A percentile compares a stretch with the other conserved stretches of the same genome.
These are phyloP conservation scores for Macrophya annulata DNA, from an alignment of 2,888 invertebrate species.

Conservation along the genomic window DNA sequence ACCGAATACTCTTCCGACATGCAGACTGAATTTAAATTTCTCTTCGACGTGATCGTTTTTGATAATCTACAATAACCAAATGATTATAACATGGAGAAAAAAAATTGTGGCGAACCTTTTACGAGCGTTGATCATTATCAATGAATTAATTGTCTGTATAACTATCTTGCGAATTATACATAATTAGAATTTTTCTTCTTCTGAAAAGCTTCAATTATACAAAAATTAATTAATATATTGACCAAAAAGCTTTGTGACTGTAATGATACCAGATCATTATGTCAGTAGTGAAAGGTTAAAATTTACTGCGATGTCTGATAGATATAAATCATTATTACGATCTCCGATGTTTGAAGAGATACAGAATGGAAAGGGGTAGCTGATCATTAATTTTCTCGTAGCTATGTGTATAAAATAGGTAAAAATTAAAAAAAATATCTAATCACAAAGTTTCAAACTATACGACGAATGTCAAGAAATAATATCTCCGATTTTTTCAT, in stretches of 20 bases:
- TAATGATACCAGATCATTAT: not conserved
- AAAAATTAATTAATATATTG: not conserved
- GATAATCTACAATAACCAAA: not conserved
- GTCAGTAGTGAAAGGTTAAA: conserved; percentile 8
- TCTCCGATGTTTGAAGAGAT: conserved; percentile 16
- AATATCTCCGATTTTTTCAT: not conserved
- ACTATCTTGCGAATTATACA: not conserved
- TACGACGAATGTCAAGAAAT: no score
- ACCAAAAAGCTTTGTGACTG: not conserved
- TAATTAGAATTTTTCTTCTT: not conserved
- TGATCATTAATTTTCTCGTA: not conserved
- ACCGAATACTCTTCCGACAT: not conserved
- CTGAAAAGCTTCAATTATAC: not conserved
- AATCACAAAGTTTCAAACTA: no score
- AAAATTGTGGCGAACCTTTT: not conserved
- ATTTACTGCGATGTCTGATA: not conserved
- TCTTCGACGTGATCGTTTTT: not conserved
- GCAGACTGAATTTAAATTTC: not conserved
- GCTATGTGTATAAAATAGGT: not conserved
- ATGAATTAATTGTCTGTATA: not conserved
- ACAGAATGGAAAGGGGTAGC: not conserved
- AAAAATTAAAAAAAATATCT: not conserved
- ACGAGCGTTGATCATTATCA: not conserved
- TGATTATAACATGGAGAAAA: not conserved
- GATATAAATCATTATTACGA: not conserved